Evolutionary conservation across 92 coral and sea anemone species (phyloP), one percentile per base, ranked within the genome.

Genomic region (Phenganax marumi): DNA sequence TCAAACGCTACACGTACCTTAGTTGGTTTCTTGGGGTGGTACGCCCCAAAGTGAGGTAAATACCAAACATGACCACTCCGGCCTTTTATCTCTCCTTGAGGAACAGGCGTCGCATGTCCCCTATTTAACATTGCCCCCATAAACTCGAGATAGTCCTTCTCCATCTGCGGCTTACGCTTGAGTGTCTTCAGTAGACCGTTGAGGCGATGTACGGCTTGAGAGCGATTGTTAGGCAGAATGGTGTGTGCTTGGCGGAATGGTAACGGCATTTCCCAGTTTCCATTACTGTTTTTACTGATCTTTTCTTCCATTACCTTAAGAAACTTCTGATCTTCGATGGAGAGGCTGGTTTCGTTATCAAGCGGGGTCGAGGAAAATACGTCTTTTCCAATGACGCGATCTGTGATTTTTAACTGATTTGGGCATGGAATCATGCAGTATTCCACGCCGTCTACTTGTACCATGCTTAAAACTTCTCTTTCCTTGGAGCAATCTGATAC

Each of bases 251-350:
- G 16, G 12, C 90, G 77, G 33, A 91, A 89, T 8, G 87, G 90
- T 3, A 91, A 84, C 23, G 91, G 94, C 91, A 91, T 86, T 70
- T 91, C 93, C 90, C 88, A 88, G 68, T 88, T 79, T 7, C 91
- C 90, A 16, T 18, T 73, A 49, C 63, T 68, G 81, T 91, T 91
- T 82, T 83, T 86, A 82, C 77, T 87, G 47, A 82, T 52, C 13
- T 84, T 82, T 16, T 74, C 83, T 12, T 91, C 91, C 89, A 91
- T 74, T 11, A 73, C 71, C 22, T 77, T 53, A 24, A 83, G 82
- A 54, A 88, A 88, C 56, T 68, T 80, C 8, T 57, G 86, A 50
- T 85, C 89, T 55, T 88, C 86, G 46, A 49, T 26, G 10, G 91
- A 88, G 14, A 85, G 73, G 80, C 89, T 58, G 10, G 69, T 80